A percentile compares a stretch with the other conserved stretches of the same genome.
Conservation (phyloP, 2,797 vertebrate genomes). For the Avahi laniger region DNA sequence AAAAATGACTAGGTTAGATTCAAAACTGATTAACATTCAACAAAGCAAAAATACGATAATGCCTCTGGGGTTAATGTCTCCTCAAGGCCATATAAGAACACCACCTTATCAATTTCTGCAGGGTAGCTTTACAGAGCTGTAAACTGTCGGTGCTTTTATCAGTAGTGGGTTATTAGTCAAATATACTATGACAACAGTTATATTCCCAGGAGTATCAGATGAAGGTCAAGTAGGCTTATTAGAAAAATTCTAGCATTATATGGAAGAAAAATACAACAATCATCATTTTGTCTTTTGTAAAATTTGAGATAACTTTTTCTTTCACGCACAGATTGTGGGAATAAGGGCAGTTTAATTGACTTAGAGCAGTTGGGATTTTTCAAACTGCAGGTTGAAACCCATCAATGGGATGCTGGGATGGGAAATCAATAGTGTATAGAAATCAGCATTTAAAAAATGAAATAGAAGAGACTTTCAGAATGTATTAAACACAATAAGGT, state of each 20-base stretch:
- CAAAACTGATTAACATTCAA: not conserved
- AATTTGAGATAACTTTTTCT: not conserved
- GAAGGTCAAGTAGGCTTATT: not conserved
- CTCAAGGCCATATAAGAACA: not conserved
- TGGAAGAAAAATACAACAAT: no score
- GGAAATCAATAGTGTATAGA: not conserved
- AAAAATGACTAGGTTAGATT: constrained; percentile 11
- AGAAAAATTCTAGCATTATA: not conserved
- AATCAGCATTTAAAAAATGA: not conserved
- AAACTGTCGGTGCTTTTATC: not conserved
- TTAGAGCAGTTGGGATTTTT: not conserved
- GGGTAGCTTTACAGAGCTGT: not conserved
- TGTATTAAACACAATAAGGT: not conserved
- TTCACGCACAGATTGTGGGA: not conserved
- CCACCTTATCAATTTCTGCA: not conserved
- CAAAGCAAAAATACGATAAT: not conserved
- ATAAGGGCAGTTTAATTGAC: not conserved
- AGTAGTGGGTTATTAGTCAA: not conserved
- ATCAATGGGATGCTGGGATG: not conserved
- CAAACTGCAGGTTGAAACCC: not conserved
- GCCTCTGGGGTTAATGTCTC: not conserved
- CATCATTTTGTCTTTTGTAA: not conserved
- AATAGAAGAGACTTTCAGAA: not conserved
- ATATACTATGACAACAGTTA: constrained; percentile 1
- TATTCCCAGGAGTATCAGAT: not conserved